Evolutionary conservation across 2,888 invertebrate species (phyloP), one percentile per base, ranked within the genome.

Genomic region (Drosophila birchii): DNA sequence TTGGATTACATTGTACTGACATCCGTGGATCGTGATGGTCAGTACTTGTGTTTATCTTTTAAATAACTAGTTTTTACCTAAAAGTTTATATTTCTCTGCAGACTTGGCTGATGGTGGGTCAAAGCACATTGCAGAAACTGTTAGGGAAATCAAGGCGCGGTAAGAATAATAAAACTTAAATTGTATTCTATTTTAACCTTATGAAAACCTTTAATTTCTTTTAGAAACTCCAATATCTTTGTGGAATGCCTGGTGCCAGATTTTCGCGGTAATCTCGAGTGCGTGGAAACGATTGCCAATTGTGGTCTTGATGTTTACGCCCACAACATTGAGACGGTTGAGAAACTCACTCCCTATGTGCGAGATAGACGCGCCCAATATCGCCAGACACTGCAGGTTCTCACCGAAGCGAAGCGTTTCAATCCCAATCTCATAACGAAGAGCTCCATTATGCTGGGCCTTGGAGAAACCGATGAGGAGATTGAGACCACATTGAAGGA

Each of bases 171-270:
- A 8, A 8, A 8, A 32, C 8, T 8, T 2, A 32, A 32, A 32
- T 32, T 9, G 11, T 2, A 32, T 11, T 32, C 11, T 3, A 32
- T 32, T 4, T 34, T 34, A 34, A 34, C 5, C 4, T 3, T 12
- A 3, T 34, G 12, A 34, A 34, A 34, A 34, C 34, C 34, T 3
- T 12, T 34, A 12, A 12, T 12, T 11, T 12, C 34, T 34, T 92
- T 5, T 85, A 95, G 95, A 84, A 98, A 97, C 90, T 94, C 95
- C 12, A 95, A 95, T 71, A 97, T 99, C 80, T 93, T 99, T 75
- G 98, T 99, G 0, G 99, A 99, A 93, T 99, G 99, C 87, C 93
- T 99, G 41, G 98, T 98, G 14, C 99, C 99, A 0, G 99, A 99
- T 93, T 99, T 99, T 92, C 94, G 96, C 51, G 99, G 98, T 0